Base-by-base conservation (phyloP, 2,113 vertebrate genomes). In the Apeltes quadracus region DNA sequence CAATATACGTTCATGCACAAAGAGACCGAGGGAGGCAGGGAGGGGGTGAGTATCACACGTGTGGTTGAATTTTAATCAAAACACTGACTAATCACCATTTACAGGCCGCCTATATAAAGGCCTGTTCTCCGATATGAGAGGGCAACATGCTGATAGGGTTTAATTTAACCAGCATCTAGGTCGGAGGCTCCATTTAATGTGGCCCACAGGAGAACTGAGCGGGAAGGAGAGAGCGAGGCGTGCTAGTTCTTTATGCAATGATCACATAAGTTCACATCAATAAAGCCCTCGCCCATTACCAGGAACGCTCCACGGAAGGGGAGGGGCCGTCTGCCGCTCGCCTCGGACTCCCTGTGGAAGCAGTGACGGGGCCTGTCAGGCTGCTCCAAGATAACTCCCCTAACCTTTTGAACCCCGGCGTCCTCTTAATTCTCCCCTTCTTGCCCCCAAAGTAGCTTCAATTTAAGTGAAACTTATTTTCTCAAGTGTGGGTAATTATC, bases 81-180 rank as follows among this genome's bases (percentile, higher is more conserved):
- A 88, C 85, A 82, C 74, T 84, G 63, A 89, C 82, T 91, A 87
- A 89, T 91, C 87, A 87, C 76, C 84, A 78, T 86, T 88, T 89
- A 90, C 81, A 89, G 81, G 82, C 84, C 57, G 61, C 72, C 80
- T 87, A 79, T 87, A 83, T 86, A 81, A 86, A 84, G 82, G 84
- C 76, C 62, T 72, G 79, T 74, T 80, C 81, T 82, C 51, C 29
- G 82, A 92, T 90, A 88, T 79, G 82, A 84, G 85, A 82, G 84
- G 84, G 79, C 84, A 89, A 88, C 89, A 86, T 66, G 85, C 88
- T 90, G 90, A 90, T 84, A 88, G 86, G 85, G 75, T 89, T 90
- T 90, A 71, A 89, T 90, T 89, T 81, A 85, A 85, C 87, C 50
- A 74, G 63, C 84, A 85, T 84, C 76, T 80, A 44, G 85, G 85